Conservation (phyloP, 1,140 invertebrate species). For the Whitmania pigra region DNA sequence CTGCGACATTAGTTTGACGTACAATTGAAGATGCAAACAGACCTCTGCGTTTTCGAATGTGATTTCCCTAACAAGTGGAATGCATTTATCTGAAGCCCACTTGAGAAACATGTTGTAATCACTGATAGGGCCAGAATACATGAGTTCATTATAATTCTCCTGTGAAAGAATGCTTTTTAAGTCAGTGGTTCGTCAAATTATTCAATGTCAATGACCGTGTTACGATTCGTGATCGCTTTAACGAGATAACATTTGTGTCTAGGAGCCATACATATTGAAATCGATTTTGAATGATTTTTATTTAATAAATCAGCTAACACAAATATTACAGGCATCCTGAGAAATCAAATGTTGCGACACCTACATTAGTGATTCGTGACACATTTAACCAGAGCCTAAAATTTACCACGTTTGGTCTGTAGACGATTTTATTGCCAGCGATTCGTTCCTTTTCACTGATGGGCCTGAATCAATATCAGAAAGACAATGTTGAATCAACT, state of each 20-base stretch:
- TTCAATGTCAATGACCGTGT: not conserved
- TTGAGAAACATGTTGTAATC: slow-evolving; percentile 50
- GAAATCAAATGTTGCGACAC: too few species aligned
- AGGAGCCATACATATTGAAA: not conserved
- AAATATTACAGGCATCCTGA: too few species aligned
- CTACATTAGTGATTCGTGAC: too few species aligned
- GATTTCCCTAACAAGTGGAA: slow-evolving; percentile 64
- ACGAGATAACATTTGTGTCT: slow-evolving; percentile 11
- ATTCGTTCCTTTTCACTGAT: slow-evolving; percentile 34
- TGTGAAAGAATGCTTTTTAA: not conserved
- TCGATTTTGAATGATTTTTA: too few species aligned
- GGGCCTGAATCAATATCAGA: slow-evolving; percentile 26
- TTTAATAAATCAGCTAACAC: too few species aligned
- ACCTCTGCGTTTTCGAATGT: slow-evolving; percentile 96
- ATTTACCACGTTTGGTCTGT: slow-evolving; percentile 36
- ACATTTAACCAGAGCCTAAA: not conserved
- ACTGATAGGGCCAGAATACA: slow-evolving; percentile 38
- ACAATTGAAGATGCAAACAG: slow-evolving; percentile 18
- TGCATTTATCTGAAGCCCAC: slow-evolving; percentile 72
- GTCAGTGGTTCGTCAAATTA: not conserved
- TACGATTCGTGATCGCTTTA: not conserved
- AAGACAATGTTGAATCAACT: not conserved
- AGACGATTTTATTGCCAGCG: slow-evolving; percentile 33
- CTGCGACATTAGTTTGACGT: too few species aligned
- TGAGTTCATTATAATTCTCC: slow-evolving; percentile 14